Base-by-base conservation (phyloP, 2,113 vertebrate genomes). In the Verasper variegatus region DNA sequence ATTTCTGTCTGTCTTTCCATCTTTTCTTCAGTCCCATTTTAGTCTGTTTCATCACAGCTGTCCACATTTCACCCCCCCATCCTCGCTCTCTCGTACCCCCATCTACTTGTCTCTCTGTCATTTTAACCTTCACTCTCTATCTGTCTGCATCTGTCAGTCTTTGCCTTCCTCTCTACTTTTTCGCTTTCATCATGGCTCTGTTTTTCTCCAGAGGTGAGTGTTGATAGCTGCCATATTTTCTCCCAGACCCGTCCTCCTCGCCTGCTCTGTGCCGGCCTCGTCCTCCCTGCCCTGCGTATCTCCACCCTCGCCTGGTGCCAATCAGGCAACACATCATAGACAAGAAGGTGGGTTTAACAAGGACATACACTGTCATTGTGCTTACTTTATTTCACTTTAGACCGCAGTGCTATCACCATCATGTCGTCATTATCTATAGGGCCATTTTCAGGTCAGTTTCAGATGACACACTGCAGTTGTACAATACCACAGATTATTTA, bases 141-240 rank as follows among this genome's bases (percentile, higher is more conserved):
- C 88, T 83, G 80, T 82, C 87, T 68, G 74, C 74, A 76, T 81
- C 75, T 87, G 80, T 84, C 84, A 71, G 42, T 83, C 81, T 76
- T 49, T 72, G 45, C 51, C 66, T 75, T 61, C 62, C 76, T 70
- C 77, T 74, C 76, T 64, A 6, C 56, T 75, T 90, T 92, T 72
- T 74, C 67, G 3, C 59, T 75, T 90, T 92, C 90, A 91, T 86
- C 88, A 60, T 77, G 58, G 26, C 49, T 56, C 68, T 81, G 79
- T 84, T 83, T 91, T 82, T 51, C 65, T 68, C 51, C 75, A 17
- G 69, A 83, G 89, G 86, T 90, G 88, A 89, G 87, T 85, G 88
- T 58, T 91, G 90, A 92, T 87, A 66, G 87, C 83, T 91, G 72
- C 83, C 82, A 80, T 87, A 79, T 86, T 86, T 82, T 69, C 56